Base-by-base conservation (phyloP, 92 coral and sea anemone genomes). In the Phenganax stokvisi region DNA sequence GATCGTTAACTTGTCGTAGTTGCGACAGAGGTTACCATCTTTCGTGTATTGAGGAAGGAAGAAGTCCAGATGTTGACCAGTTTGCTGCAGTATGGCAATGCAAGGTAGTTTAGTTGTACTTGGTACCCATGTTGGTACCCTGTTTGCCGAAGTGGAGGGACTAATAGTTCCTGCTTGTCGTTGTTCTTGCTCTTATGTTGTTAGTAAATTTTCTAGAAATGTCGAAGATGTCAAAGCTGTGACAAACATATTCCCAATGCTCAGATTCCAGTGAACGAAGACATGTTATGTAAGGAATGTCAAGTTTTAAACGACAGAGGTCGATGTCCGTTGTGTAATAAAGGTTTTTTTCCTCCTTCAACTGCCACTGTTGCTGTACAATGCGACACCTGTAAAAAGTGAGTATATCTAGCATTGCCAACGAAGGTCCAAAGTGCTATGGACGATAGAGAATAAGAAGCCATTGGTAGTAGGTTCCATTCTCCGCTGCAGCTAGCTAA, bases 361-460 rank as follows among this genome's bases (percentile, higher is more conserved):
- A 10, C 58, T 6, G 61, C 83, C 12, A 28, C 73, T 12, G 89
- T 85, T 74, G 88, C 89, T 10, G 92, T 96, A 16, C 99, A 96
- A 84, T 96, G 99, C 84, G 92, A 92, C 77, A 90, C 99, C 0
- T 96, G 99, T 62, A 96, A 93, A 89, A 96, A 93, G 99, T 96
- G 78, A 61, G 90, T 85, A 16, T 12, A 17, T 56, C 7, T 64
- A 64, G 29, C 70, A 64, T 64, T 64, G 10, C 47, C 47, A 1
- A 37, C 5, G 47, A 37, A 37, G 5, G 47, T 37, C 47, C 47
- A 5, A 37, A 37, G 47, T 37, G 47, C 47, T 5, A 37, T 37
- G 47, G 47, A 37, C 47, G 47, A 37, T 37, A 20, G 25, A 20
- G 25, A 20, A 20, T 20, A 20, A 20, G 25, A 20, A 20, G 25